Percentiles rank a stretch among this genome's conserved stretches.
phyloP scores from a whole-genome alignment of 2,888 invertebrate species.

The Megaustenia siamemsis region DNA sequence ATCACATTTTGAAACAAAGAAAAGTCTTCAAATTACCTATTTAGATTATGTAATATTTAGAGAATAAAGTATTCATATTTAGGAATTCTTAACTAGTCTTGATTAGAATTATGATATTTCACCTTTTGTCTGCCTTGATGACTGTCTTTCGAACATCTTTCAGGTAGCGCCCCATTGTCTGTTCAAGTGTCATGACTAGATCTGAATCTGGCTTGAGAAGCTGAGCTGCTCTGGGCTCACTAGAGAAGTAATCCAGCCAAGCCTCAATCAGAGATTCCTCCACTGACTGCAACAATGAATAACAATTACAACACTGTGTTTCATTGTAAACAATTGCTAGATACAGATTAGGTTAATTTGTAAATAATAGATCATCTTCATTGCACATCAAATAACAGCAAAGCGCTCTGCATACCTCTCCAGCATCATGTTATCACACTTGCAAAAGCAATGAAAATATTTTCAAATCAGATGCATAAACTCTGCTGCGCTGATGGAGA shows the following conservation, averaged over 20 bases:
- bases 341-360: too few relatives aligned
- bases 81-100: too few relatives aligned
- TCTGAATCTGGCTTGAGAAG: conserved; percentile 82
- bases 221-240: conserved; percentile 88
- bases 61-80: not conserved
- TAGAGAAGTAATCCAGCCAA: conserved; percentile 88
- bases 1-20: not conserved
- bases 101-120: not conserved
- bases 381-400: too few relatives aligned
- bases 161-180: conserved; percentile 84
- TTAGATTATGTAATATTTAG: not conserved
- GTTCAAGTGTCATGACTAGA: conserved; percentile 77
- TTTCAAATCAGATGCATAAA: too few relatives aligned
- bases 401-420: too few relatives aligned
- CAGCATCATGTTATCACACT: too few relatives aligned
- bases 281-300: conserved; percentile 32
- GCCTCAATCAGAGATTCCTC: conserved; percentile 77
- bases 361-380: too few relatives aligned
- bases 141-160: conserved; percentile 86
- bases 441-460: too few relatives aligned
- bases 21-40: not conserved
- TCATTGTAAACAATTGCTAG: too few relatives aligned
- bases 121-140: conserved; percentile 79
- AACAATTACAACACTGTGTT: too few relatives aligned
- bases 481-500: too few relatives aligned